Evolutionary conservation across 2,797 vertebrate species (phyloP).

Genomic region (Acipenser transmontanus): DNA sequence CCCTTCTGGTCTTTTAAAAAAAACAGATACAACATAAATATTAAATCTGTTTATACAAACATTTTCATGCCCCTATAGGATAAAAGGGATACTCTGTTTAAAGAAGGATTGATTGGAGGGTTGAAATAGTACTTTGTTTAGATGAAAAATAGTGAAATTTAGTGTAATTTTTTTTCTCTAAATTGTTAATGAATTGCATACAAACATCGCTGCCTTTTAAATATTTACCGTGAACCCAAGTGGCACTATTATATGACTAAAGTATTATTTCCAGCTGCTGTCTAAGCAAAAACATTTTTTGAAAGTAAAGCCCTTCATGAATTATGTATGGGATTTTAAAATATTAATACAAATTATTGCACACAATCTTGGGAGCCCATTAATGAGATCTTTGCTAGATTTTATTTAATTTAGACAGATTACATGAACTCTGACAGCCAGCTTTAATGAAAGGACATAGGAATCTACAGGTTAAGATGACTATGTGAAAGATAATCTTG

Average conservation of each 20-base stretch:
- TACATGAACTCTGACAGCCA: conserved; percentile 40
- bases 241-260: conserved; percentile 13
- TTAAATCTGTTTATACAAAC: too few relatives aligned
- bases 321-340: conserved; percentile 50
- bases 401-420: conserved; percentile 53
- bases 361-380: conserved; percentile 55
- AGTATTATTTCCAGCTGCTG: conserved; percentile 3
- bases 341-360: conserved; percentile 64
- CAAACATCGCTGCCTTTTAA: conserved; percentile 2
- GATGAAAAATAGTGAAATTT: too few relatives aligned
- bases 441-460: conserved; percentile 19
- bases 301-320: conserved; percentile 38
- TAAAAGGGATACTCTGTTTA: too few relatives aligned
- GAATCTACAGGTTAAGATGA: conserved; percentile 36
- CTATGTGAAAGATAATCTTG: conserved; percentile 43
- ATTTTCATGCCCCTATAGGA: too few relatives aligned
- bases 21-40: too few relatives aligned
- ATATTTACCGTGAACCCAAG: conserved; percentile 12
- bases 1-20: too few relatives aligned
- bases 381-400: conserved; percentile 52
- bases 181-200: not conserved
- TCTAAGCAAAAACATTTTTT: conserved; percentile 15
- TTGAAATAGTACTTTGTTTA: too few relatives aligned
- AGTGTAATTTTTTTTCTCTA: too few relatives aligned
- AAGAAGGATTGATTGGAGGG: too few relatives aligned